phyloP scores from a whole-genome alignment of 1,140 invertebrate genomes.

The Myzus persicae region DNA sequence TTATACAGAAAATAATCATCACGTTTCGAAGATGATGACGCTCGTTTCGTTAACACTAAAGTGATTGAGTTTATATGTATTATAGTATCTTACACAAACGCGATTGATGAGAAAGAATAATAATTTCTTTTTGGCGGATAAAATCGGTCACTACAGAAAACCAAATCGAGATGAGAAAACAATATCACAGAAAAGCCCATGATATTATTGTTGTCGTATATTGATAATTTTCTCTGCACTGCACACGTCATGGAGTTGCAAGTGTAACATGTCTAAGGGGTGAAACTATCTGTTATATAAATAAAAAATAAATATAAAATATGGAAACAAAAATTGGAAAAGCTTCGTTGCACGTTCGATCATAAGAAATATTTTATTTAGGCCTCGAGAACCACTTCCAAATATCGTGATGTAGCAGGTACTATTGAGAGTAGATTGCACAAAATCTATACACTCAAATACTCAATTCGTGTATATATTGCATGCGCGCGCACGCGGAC shows the following conservation, averaged over 20 bases:
- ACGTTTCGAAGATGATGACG: neutral
- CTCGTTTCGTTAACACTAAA: neutral
- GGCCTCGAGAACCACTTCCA: neutral
- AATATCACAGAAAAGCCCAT: neutral
- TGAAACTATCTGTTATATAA: neutral
- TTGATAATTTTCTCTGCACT: neutral
- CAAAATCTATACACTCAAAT: neutral
- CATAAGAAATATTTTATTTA: neutral
- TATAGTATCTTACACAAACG: neutral
- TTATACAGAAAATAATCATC: neutral
- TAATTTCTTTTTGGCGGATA: neutral
- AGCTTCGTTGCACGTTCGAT: neutral
- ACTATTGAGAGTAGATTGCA: neutral
- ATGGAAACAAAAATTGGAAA: neutral
- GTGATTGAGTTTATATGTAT: neutral
- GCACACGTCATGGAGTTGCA: neutral
- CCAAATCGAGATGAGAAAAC: neutral
- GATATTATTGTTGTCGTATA: neutral
- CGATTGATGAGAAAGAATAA: neutral
- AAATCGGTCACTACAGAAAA: neutral
- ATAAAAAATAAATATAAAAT: neutral
- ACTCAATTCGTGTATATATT: neutral
- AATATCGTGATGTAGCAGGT: neutral
- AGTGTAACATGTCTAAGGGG: neutral
- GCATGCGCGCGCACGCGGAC: too few relatives aligned